Conservation (phyloP, 2,797 vertebrate genomes). For the Catamblyrhynchus diadema region DNA sequence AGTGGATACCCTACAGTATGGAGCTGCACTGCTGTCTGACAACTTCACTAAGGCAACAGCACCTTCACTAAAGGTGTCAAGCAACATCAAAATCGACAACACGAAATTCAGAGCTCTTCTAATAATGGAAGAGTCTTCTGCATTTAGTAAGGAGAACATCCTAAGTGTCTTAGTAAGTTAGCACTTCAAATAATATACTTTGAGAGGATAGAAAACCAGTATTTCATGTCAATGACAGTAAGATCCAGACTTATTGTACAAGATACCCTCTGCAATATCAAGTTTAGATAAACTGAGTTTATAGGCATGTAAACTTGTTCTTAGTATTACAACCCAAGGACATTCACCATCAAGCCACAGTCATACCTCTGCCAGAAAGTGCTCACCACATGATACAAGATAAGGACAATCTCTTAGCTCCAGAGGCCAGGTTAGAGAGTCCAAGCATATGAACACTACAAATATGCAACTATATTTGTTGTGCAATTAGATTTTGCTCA, state of each 20-base stretch:
- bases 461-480: not conserved
- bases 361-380: not conserved
- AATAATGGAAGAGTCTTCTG: not conserved
- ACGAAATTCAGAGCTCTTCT: not conserved
- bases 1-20: not conserved
- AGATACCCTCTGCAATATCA: not conserved
- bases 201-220: not conserved
- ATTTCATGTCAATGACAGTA: not conserved
- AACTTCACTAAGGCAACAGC: not conserved
- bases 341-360: not conserved
- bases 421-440: not conserved
- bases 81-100: not conserved
- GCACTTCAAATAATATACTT: not conserved
- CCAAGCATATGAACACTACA: not conserved
- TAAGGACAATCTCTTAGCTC: not conserved
- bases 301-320: accelerated
- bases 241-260: not conserved
- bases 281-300: not conserved
- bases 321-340: not conserved
- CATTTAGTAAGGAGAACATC: not conserved
- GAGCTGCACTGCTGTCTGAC: not conserved
- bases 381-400: accelerated
- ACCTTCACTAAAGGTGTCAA: not conserved
- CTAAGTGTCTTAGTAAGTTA: not conserved
- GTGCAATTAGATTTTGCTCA: not conserved